Percentiles rank a stretch among this genome's conserved stretches.
phyloP scores from a whole-genome alignment of 2,888 invertebrate species.

The Xylocampa areola region DNA sequence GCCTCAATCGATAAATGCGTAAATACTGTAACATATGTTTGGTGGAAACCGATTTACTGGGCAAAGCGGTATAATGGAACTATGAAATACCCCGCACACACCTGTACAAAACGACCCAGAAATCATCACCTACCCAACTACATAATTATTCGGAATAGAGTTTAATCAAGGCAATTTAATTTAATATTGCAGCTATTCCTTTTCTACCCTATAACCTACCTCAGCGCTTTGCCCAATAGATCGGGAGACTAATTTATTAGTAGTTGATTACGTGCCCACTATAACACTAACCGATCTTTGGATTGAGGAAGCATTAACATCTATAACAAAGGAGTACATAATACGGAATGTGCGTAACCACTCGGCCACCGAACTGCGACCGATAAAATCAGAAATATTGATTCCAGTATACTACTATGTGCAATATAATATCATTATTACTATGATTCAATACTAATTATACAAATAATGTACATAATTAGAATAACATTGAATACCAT shows the following conservation, averaged over 20 bases:
- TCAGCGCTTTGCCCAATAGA: slow-evolving; percentile 28
- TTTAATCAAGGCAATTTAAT: slow-evolving; percentile 6
- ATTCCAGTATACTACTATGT: slow-evolving; percentile 66
- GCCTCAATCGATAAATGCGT: slow-evolving; percentile 85
- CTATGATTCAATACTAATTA: slow-evolving; percentile 74
- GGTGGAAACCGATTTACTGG: slow-evolving; percentile 33
- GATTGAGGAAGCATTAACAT: slow-evolving; percentile 75
- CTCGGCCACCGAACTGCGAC: slow-evolving; percentile 30
- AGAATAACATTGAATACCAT: slow-evolving; percentile 79
- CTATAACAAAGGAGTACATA: slow-evolving; percentile 69
- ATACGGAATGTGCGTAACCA: slow-evolving; percentile 80
- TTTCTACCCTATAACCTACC: slow-evolving; percentile 29
- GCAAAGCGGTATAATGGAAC: slow-evolving; percentile 33
- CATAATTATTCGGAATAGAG: slow-evolving; percentile 16
- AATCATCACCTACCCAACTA: slow-evolving; percentile 13
- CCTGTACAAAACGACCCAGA: slow-evolving; percentile 16
- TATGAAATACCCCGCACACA: slow-evolving; percentile 30
- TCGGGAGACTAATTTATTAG: slow-evolving; percentile 41
- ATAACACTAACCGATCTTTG: slow-evolving; percentile 81
- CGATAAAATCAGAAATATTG: slow-evolving; percentile 53
- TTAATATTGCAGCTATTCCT: slow-evolving; percentile 31
- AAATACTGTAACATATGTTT: slow-evolving; percentile 79
- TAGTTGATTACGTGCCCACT: slow-evolving; percentile 50
- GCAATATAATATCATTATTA: slow-evolving; percentile 74
- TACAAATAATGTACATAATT: slow-evolving; percentile 75